These are phyloP conservation scores for Baronia brevicornis DNA, from an alignment of 2,888 invertebrate genomes.

Conservation along the genomic window DNA sequence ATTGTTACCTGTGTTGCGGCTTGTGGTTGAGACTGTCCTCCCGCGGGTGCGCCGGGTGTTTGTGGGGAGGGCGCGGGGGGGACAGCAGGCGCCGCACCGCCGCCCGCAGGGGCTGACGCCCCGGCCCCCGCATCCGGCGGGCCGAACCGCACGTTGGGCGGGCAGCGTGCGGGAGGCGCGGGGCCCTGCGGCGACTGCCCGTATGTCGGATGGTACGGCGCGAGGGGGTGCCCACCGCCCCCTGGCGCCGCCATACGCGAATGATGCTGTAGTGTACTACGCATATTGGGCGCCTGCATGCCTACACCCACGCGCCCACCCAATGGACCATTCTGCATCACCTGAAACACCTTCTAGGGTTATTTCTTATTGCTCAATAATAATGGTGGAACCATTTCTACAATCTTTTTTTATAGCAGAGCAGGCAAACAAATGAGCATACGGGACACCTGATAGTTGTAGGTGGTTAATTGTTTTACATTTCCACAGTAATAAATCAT, in stretches of 20 bases:
- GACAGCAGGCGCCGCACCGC: slow-evolving; percentile 81
- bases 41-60: slow-evolving; percentile 85
- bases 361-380: too few species aligned
- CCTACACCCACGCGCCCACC: slow-evolving; percentile 70
- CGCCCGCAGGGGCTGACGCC: slow-evolving; percentile 64
- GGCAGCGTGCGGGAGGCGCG: slow-evolving; percentile 32
- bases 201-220: slow-evolving; percentile 76
- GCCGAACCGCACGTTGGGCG: slow-evolving; percentile 40
- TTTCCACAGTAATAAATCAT: neutral
- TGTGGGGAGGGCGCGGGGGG: slow-evolving; percentile 86
- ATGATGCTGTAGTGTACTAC: slow-evolving; percentile 75
- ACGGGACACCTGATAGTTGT: too few species aligned
- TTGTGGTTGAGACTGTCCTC: slow-evolving; percentile 65
- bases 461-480: too few species aligned
- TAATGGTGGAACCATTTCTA: slow-evolving; percentile 11
- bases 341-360: slow-evolving; percentile 51
- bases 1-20: slow-evolving; percentile 57
- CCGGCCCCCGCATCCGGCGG: slow-evolving; percentile 72
- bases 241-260: slow-evolving; percentile 61
- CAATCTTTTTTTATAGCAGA: too few species aligned
- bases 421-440: too few species aligned
- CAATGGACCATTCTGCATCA: slow-evolving; percentile 87
- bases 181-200: slow-evolving; percentile 72
- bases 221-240: slow-evolving; percentile 71
- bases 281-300: slow-evolving; percentile 51